Percentiles rank a stretch among this genome's conserved stretches.
Evolutionary conservation across 2,797 vertebrate species (phyloP).

Genomic region (Hydrolagus colliei): DNA sequence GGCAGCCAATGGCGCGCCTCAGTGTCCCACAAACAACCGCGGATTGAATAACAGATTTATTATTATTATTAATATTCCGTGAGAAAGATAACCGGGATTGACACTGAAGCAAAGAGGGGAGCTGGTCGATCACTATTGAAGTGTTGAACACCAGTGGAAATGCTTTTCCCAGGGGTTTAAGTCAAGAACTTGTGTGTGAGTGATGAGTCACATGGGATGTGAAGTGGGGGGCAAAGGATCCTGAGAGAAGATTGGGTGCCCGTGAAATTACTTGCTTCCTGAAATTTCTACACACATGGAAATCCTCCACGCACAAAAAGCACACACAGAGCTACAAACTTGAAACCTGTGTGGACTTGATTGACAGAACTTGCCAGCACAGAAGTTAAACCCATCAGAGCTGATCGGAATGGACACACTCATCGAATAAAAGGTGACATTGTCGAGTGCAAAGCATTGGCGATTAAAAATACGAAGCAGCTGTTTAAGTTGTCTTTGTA

Average conservation of each 20-base stretch:
- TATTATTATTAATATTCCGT: too few species aligned
- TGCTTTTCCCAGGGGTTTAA: conserved; percentile 20
- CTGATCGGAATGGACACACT: neutral
- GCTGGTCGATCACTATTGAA: neutral
- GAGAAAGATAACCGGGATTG: too few species aligned
- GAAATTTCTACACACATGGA: conserved; percentile 33
- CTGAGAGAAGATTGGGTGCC: conserved; percentile 31
- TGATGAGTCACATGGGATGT: conserved; percentile 27
- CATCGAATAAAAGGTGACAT: neutral
- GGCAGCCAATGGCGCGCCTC: too few species aligned
- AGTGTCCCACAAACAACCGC: too few species aligned
- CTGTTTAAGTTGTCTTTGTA: conserved; percentile 12
- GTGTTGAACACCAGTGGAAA: neutral
- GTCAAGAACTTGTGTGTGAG: conserved; percentile 18
- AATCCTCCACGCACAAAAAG: conserved; percentile 27
- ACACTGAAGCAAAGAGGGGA: too few species aligned
- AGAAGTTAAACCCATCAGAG: conserved; percentile 42
- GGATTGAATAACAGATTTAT: too few species aligned
- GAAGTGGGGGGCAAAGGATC: conserved; percentile 24
- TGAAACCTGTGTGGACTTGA: conserved; percentile 39
- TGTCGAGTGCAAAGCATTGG: neutral
- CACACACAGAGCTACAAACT: conserved; percentile 33
- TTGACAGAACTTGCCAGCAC: conserved; percentile 34
- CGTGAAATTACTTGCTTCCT: conserved; percentile 33
- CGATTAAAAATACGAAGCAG: conserved; percentile 4